Evolutionary conservation across 1,140 invertebrate species (phyloP).

Genomic region (Hetaerina americana): DNA sequence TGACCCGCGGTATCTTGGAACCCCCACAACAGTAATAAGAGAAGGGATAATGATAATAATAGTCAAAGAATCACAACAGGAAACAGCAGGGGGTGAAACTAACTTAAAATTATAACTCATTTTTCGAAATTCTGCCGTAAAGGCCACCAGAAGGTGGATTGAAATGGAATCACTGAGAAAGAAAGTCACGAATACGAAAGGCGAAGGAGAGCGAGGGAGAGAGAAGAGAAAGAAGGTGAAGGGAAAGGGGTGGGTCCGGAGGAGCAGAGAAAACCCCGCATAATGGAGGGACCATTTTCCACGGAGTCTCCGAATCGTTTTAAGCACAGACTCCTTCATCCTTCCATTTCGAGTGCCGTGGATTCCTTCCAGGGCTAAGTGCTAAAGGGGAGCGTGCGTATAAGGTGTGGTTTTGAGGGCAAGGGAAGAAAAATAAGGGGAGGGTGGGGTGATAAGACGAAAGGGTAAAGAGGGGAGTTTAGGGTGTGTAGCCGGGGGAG

Average conservation of each 20-base stretch:
- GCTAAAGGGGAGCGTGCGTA: no score
- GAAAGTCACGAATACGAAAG: no score
- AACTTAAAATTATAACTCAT: no score
- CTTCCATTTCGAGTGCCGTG: background rate
- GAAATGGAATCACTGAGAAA: no score
- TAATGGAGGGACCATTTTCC: background rate
- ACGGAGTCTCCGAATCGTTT: background rate
- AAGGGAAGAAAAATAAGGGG: background rate
- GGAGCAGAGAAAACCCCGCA: background rate
- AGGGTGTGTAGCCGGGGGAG: background rate
- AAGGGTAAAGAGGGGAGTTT: background rate
- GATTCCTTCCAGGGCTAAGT: background rate
- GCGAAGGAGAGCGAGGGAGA: background rate
- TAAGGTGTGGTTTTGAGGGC: no score
- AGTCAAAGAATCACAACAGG: no score
- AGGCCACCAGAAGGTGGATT: no score
- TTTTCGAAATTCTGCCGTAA: no score
- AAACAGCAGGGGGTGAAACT: no score
- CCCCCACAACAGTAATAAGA: no score
- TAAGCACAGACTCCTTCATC: background rate
- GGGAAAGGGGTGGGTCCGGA: background rate
- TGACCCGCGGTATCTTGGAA: no score
- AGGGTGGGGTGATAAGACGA: background rate
- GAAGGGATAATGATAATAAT: no score
- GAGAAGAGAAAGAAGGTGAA: background rate